These are phyloP conservation scores for Leucophora obtusa DNA, from an alignment of 2,888 invertebrate genomes.

Conservation along the genomic window DNA sequence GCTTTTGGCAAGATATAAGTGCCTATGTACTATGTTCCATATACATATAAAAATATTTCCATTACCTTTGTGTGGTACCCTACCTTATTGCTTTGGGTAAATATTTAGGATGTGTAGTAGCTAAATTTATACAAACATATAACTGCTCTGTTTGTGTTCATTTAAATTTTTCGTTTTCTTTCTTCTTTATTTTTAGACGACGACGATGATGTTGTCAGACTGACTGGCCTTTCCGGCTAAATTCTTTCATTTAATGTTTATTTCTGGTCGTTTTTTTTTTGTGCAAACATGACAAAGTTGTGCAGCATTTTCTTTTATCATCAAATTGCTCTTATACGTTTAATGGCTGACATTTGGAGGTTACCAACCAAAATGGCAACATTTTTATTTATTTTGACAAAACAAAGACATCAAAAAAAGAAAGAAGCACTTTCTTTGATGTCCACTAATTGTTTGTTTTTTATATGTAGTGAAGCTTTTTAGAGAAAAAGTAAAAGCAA, in stretches of 20 bases:
- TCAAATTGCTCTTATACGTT: conserved; percentile 34
- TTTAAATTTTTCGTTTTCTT: not conserved
- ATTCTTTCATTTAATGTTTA: conserved; percentile 24
- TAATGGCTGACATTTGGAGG: conserved; percentile 58
- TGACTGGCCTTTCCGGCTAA: conserved; percentile 22
- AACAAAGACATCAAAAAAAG: conserved; percentile 6
- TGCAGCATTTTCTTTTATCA: conserved; percentile 25
- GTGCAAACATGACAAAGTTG: conserved; percentile 6
- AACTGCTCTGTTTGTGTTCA: conserved; percentile 3
- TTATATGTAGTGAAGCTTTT: not conserved
- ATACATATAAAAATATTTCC: not conserved
- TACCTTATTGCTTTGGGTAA: not conserved
- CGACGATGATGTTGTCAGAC: not conserved
- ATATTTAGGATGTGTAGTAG: not conserved
- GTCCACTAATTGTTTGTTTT: conserved; percentile 25
- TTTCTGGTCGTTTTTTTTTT: conserved; percentile 15
- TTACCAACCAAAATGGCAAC: conserved; percentile 72
- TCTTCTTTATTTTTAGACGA: not conserved
- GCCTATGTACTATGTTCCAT: too few relatives aligned
- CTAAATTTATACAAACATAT: conserved; percentile 2
- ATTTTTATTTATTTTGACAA: conserved; percentile 68
- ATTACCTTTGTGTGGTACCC: not conserved
- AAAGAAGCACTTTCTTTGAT: conserved; percentile 19
- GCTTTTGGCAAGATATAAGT: not conserved
- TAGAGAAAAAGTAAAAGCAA: not conserved